These are phyloP conservation scores for Hydropsyche betteni DNA, from an alignment of 2,888 invertebrate species.

Conservation along the genomic window DNA sequence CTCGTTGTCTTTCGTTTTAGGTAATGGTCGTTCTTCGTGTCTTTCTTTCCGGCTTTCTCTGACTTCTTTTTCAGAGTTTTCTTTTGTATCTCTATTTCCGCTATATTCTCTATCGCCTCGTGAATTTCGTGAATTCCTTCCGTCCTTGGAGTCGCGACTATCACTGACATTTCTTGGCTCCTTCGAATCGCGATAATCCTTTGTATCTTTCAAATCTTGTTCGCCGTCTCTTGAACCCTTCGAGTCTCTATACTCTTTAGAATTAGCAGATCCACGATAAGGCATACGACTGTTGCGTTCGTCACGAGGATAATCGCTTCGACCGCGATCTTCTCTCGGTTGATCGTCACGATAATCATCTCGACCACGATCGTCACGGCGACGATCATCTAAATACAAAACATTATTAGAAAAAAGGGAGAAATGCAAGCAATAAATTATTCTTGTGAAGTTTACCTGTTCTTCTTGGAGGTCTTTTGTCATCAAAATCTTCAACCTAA, in stretches of 20 bases:
- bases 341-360: constrained; percentile 53
- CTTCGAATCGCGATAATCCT: constrained; percentile 42
- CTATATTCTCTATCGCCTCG: constrained; percentile 50
- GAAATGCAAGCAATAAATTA: neutral
- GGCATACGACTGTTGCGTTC: constrained; percentile 48
- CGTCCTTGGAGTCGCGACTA: constrained; percentile 40
- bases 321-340: constrained; percentile 48
- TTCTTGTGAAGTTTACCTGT: constrained; percentile 53
- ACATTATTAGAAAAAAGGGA: neutral
- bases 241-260: constrained; percentile 52
- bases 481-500: constrained; percentile 48
- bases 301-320: constrained; percentile 46
- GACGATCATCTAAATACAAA: constrained; percentile 52
- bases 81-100: constrained; percentile 49
- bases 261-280: constrained; percentile 53
- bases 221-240: neutral
- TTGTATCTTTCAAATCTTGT: constrained; percentile 39
- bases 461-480: constrained; percentile 43
- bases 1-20: constrained; percentile 77
- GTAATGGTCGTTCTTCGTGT: constrained; percentile 64
- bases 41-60: constrained; percentile 55
- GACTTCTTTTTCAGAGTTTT: constrained; percentile 50
- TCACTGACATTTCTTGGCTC: constrained; percentile 47
- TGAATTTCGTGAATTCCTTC: constrained; percentile 50
- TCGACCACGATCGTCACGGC: constrained; percentile 50